These are phyloP conservation scores for Dynastes grantii DNA, from an alignment of 2,888 invertebrate genomes.

Conservation along the genomic window DNA sequence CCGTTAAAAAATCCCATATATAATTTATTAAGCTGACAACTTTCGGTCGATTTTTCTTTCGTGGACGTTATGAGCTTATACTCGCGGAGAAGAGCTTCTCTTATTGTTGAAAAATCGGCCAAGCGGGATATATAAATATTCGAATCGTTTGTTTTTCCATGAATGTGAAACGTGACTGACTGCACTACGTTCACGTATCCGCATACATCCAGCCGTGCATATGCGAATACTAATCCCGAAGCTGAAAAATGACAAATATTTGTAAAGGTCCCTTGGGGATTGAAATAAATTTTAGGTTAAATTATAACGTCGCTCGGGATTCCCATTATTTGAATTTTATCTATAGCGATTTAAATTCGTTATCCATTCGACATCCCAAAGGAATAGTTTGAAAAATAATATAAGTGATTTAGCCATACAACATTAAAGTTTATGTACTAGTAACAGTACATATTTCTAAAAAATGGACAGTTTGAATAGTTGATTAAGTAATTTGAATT, in stretches of 20 bases:
- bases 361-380: neutral
- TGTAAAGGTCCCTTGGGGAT: conserved; percentile 17
- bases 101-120: conserved; percentile 31
- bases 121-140: conserved; percentile 30
- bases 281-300: conserved; percentile 20
- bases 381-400: no score
- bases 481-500: no score
- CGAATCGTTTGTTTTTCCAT: conserved; percentile 32
- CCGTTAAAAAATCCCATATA: conserved; percentile 27
- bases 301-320: neutral
- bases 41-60: conserved; percentile 28
- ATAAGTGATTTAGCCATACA: neutral
- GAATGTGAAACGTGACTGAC: conserved; percentile 22
- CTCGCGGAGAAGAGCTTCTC: neutral
- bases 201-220: neutral
- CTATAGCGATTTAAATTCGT: neutral
- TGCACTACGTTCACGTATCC: neutral
- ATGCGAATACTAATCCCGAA: conserved; percentile 10
- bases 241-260: conserved; percentile 25
- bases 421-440: neutral
- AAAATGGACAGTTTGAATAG: no score
- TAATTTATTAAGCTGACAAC: conserved; percentile 34
- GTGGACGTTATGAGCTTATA: conserved; percentile 7
- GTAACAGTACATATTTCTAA: neutral
- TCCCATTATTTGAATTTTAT: neutral